phyloP scores from a whole-genome alignment of 2,888 invertebrate species.

The Nemotelus pantherinus region DNA sequence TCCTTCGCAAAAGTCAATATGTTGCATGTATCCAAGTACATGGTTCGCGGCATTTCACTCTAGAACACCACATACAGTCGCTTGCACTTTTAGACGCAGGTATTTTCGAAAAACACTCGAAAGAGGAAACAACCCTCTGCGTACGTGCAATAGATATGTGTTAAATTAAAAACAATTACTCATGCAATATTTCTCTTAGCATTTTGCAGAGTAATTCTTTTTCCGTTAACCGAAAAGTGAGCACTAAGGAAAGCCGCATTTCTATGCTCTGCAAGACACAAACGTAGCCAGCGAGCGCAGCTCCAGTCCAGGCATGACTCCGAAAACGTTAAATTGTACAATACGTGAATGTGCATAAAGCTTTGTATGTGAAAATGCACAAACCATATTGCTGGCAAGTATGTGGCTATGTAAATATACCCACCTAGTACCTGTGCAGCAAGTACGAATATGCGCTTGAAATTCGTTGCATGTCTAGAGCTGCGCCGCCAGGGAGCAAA shows the following conservation, averaged over 20 bases:
- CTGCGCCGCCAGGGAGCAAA: constrained; percentile 19
- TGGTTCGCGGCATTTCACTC: no score
- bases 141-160: no score
- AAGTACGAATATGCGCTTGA: constrained; percentile 32
- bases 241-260: constrained; percentile 23
- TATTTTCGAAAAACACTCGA: no score
- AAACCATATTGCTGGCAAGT: not conserved
- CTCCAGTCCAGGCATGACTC: constrained; percentile 3
- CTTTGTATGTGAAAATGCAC: not conserved
- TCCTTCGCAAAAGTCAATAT: no score
- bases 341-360: not conserved
- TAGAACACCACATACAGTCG: no score
- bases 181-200: constrained; percentile 9
- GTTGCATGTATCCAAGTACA: no score
- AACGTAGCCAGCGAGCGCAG: not conserved
- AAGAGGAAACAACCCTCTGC: no score
- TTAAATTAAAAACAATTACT: not conserved
- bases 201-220: constrained; percentile 30
- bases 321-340: not conserved
- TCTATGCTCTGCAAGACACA: constrained; percentile 16
- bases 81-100: no score
- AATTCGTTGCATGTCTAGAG: constrained; percentile 27
- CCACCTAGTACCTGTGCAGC: not conserved
- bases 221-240: constrained; percentile 15
- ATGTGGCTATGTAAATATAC: not conserved